A percentile compares a stretch with the other conserved stretches of the same genome.
phyloP scores from a whole-genome alignment of 1,140 invertebrate genomes.

The Venustaconcha ellipsiformis region DNA sequence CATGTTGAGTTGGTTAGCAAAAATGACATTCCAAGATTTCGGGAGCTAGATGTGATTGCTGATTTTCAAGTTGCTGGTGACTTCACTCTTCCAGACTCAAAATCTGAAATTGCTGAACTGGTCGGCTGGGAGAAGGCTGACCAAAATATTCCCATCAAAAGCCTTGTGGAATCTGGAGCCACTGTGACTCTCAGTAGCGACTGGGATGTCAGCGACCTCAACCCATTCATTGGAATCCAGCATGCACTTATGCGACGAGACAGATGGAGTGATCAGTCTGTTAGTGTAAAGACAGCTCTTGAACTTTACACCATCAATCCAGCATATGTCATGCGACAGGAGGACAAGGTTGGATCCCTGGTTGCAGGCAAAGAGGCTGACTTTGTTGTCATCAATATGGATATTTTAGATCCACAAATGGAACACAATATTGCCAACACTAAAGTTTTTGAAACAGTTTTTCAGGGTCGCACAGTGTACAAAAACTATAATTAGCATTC shows the following conservation, averaged over 20 bases:
- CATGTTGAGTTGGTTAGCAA: slow-evolving; percentile 27
- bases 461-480: slow-evolving; percentile 8
- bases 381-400: slow-evolving; percentile 29
- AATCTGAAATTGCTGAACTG: not conserved
- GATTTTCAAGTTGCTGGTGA: slow-evolving; percentile 40
- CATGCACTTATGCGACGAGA: slow-evolving; percentile 13
- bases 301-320: slow-evolving; percentile 39
- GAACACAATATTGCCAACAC: slow-evolving; percentile 14
- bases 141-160: slow-evolving; percentile 25
- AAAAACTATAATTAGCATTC: no score
- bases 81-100: slow-evolving; percentile 13
- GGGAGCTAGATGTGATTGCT: slow-evolving; percentile 22
- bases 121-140: slow-evolving; percentile 17
- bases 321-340: slow-evolving; percentile 37
- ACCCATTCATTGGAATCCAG: slow-evolving; percentile 33
- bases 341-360: slow-evolving; percentile 25
- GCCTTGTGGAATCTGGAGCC: slow-evolving; percentile 18
- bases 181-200: slow-evolving; percentile 32
- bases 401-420: slow-evolving; percentile 15
- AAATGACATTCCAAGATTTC: slow-evolving; percentile 17
- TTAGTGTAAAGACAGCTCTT: slow-evolving; percentile 23
- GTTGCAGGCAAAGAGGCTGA: slow-evolving; percentile 31
- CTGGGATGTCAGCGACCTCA: slow-evolving; percentile 33
- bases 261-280: slow-evolving; percentile 11
- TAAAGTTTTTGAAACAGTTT: slow-evolving; percentile 19